Evolutionary conservation across 1,140 invertebrate genomes (phyloP).

Genomic region (Pristionchus pacificus): DNA sequence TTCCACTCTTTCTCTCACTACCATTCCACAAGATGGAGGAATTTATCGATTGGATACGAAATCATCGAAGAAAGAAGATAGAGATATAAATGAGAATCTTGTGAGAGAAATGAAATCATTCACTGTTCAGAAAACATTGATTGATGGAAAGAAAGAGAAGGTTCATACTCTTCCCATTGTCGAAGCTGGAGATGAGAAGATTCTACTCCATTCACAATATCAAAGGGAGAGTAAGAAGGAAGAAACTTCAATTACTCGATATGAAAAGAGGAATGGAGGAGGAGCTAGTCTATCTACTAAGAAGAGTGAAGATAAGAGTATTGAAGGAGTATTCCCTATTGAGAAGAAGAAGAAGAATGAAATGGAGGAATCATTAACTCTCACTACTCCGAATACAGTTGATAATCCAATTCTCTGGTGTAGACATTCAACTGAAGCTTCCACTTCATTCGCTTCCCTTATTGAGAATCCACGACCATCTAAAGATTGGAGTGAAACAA

Average conservation of each 20-base stretch:
- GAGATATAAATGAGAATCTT: constrained; percentile 5
- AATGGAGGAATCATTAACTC: neutral
- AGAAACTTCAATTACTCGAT: neutral
- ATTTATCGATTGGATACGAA: constrained; percentile 32
- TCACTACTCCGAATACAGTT: neutral
- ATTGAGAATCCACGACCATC: constrained; percentile 2
- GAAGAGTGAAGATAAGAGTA: neutral
- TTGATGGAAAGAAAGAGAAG: constrained; percentile 14
- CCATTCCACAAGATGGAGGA: constrained; percentile 41
- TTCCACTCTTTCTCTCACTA: neutral
- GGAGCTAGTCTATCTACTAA: constrained; percentile 14
- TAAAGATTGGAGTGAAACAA: neutral
- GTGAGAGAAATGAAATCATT: constrained; percentile 12
- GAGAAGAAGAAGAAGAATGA: neutral
- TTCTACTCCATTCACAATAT: constrained; percentile 21
- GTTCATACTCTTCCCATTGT: constrained; percentile 1
- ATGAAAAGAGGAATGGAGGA: constrained; percentile 19
- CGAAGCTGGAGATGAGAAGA: constrained; percentile 26
- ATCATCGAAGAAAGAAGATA: constrained; percentile 29
- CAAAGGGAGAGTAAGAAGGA: constrained; percentile 5
- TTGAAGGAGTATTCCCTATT: neutral
- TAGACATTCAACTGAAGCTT: constrained; percentile 22
- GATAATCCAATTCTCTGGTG: constrained; percentile 20
- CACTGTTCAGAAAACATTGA: neutral
- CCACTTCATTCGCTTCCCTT: constrained; percentile 18